Percentiles rank a stretch among this genome's conserved stretches.
phyloP scores from a whole-genome alignment of 1,140 invertebrate species.

The Drosophila tsacasi region DNA sequence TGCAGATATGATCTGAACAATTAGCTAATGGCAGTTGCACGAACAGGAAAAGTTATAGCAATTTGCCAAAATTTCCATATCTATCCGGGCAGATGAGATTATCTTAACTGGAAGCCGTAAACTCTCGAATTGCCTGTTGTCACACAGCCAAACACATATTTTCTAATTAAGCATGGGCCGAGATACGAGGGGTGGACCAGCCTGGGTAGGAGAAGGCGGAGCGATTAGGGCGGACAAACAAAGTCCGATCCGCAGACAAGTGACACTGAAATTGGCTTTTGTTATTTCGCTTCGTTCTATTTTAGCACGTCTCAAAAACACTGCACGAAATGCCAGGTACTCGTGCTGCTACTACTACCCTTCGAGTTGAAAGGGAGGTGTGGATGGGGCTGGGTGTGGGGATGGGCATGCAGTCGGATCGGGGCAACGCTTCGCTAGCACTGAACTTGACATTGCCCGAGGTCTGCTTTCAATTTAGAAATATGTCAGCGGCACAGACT shows the following conservation, averaged over 20 bases:
- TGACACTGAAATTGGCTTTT: slow-evolving; percentile 75
- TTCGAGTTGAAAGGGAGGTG: slow-evolving; percentile 1
- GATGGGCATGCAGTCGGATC: slow-evolving; percentile 18
- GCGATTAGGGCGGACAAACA: slow-evolving; percentile 48
- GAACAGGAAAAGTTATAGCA: slow-evolving; percentile 55
- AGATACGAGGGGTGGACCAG: slow-evolving; percentile 19
- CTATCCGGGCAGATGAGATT: slow-evolving; percentile 37
- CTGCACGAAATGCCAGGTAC: slow-evolving; percentile 51
- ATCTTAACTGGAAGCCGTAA: slow-evolving; percentile 66
- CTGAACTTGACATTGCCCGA: slow-evolving; percentile 77
- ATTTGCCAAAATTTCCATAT: slow-evolving; percentile 67
- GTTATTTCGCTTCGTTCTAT: slow-evolving; percentile 43
- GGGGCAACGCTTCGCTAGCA: slow-evolving; percentile 59
- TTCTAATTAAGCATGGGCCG: slow-evolving; percentile 61
- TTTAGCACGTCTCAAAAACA: slow-evolving; percentile 70
- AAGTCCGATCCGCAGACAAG: slow-evolving; percentile 47
- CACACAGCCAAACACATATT: slow-evolving; percentile 52
- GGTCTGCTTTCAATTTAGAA: slow-evolving; percentile 77
- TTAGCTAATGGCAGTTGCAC: slow-evolving; percentile 47
- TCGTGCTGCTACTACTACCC: neutral
- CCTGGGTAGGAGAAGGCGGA: slow-evolving; percentile 13
- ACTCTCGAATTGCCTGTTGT: slow-evolving; percentile 52
- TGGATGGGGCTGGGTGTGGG: slow-evolving; percentile 10
- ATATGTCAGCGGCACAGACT: slow-evolving; percentile 67
- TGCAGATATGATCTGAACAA: slow-evolving; percentile 51